Conservation (phyloP, 2,113 vertebrate species). For the Brienomyrus brachyistius region DNA sequence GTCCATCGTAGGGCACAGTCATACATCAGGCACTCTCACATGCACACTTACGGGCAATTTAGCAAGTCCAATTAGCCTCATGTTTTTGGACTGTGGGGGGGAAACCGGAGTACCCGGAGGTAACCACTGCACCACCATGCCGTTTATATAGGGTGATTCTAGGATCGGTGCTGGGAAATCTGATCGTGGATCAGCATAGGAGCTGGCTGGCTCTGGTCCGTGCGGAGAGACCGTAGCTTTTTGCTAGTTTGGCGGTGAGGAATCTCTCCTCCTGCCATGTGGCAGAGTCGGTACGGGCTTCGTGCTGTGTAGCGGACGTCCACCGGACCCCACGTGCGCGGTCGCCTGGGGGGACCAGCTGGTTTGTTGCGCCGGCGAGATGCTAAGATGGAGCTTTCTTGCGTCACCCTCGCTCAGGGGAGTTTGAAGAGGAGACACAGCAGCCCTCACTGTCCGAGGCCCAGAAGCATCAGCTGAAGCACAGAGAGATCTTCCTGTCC, state of each 20-base stretch:
- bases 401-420: conserved; percentile 38
- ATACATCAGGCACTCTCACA: too few species aligned
- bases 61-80: too few species aligned
- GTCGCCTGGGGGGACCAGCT: not conserved
- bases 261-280: not conserved
- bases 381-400: not conserved
- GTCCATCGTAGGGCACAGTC: too few species aligned
- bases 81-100: too few species aligned
- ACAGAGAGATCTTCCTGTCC: conserved; percentile 65
- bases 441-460: conserved; percentile 55
- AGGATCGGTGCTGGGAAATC: too few species aligned
- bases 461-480: conserved; percentile 62
- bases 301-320: not conserved
- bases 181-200: too few species aligned
- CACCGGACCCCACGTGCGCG: not conserved
- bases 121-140: too few species aligned
- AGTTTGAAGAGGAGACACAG: conserved; percentile 66
- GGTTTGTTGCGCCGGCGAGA: not conserved
- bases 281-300: not conserved
- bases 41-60: too few species aligned
- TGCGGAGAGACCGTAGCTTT: not conserved
- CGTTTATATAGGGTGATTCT: too few species aligned
- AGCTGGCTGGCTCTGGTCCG: not conserved
- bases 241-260: not conserved
- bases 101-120: too few species aligned